Evolutionary conservation across 2,888 invertebrate genomes (phyloP).

Genomic region (Sialis lutaria): DNA sequence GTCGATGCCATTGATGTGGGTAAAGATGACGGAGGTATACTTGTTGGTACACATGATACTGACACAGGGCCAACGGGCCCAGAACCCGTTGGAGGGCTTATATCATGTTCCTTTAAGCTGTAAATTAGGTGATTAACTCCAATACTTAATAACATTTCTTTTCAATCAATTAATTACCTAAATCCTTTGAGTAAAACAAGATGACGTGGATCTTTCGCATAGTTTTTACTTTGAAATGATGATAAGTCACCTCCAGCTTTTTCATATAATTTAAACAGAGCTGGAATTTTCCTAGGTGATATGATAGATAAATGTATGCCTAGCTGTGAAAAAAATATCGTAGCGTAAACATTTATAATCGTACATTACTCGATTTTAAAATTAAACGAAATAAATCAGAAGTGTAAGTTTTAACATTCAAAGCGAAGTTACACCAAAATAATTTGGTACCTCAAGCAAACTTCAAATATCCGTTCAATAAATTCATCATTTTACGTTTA

Average conservation of each 20-base stretch:
- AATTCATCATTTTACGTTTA: slow-evolving; percentile 16
- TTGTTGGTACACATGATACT: slow-evolving; percentile 20
- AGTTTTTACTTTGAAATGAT: slow-evolving; percentile 69
- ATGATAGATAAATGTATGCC: slow-evolving; percentile 76
- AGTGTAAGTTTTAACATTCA: slow-evolving; percentile 18
- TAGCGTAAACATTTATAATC: background rate
- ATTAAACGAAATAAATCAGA: slow-evolving; percentile 13
- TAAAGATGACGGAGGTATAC: slow-evolving; percentile 24
- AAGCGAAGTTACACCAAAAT: slow-evolving; percentile 24
- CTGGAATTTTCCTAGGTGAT: slow-evolving; percentile 75
- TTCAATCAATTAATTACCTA: slow-evolving; percentile 26
- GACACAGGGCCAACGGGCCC: slow-evolving; percentile 21
- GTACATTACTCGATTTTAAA: background rate
- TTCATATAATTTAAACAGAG: slow-evolving; percentile 73
- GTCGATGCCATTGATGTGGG: slow-evolving; percentile 35
- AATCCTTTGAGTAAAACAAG: slow-evolving; percentile 59
- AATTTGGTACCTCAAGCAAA: slow-evolving; percentile 23
- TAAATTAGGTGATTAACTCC: slow-evolving; percentile 15
- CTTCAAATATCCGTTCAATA: slow-evolving; percentile 25
- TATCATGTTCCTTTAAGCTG: slow-evolving; percentile 47
- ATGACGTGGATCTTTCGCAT: slow-evolving; percentile 76
- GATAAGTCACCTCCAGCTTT: slow-evolving; percentile 75
- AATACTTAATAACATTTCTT: background rate
- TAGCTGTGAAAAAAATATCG: slow-evolving; percentile 30
- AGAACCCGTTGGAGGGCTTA: slow-evolving; percentile 36